Conservation (phyloP, 2,888 invertebrate species). For the Drosophila pseudotakahashii region DNA sequence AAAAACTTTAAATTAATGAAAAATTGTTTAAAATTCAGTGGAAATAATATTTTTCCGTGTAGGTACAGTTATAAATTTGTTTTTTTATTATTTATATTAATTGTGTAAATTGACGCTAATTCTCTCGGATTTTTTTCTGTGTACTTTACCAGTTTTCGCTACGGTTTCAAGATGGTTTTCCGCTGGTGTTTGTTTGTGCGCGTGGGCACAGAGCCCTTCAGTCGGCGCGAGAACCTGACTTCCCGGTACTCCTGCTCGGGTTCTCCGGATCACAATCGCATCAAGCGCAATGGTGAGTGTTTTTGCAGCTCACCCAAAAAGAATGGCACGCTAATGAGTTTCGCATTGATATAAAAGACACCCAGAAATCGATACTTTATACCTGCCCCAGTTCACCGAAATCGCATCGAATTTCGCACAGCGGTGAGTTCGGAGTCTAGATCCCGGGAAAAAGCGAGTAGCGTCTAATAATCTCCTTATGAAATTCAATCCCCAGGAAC, state of each 20-base stretch:
- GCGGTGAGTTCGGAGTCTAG: slow-evolving; percentile 69
- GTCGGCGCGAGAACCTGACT: slow-evolving; percentile 90
- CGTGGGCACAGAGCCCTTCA: slow-evolving; percentile 88
- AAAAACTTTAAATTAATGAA: too few relatives aligned
- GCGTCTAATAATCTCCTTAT: slow-evolving; percentile 1
- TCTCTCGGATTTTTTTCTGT: too few relatives aligned
- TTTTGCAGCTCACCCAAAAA: neutral
- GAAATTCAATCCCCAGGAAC: slow-evolving; percentile 57
- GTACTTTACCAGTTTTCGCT: slow-evolving; percentile 89
- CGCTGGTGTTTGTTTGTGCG: slow-evolving; percentile 93
- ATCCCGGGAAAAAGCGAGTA: neutral
- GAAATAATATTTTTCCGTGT: too few relatives aligned
- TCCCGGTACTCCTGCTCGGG: slow-evolving; percentile 91
- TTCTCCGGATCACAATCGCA: slow-evolving; percentile 89
- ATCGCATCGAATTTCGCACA: slow-evolving; percentile 80
- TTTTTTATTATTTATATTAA: too few relatives aligned
- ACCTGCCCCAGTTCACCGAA: slow-evolving; percentile 84
- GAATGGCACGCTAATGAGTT: slow-evolving; percentile 30
- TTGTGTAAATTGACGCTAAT: too few relatives aligned
- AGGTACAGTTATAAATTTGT: too few relatives aligned
- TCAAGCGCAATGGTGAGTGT: slow-evolving; percentile 89
- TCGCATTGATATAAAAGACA: slow-evolving; percentile 68
- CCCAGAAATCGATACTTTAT: slow-evolving; percentile 84
- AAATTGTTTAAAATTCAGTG: too few relatives aligned
- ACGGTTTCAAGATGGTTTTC: slow-evolving; percentile 96